Conservation (phyloP, 2,113 vertebrate genomes). For the Odocoileus virginianus region DNA sequence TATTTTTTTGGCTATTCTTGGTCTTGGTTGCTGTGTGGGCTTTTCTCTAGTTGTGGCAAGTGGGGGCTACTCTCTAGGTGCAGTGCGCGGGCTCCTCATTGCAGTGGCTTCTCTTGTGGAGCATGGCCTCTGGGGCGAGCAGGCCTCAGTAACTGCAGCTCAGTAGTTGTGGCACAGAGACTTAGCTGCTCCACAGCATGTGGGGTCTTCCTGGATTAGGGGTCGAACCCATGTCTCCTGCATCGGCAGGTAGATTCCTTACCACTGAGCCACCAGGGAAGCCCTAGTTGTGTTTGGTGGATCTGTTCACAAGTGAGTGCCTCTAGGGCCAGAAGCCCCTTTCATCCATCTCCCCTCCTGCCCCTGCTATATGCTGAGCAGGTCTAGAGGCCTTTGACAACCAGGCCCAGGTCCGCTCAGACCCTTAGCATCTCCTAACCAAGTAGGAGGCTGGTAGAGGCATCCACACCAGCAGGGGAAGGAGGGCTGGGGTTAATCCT, state of each 20-base stretch:
- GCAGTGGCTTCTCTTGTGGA: not conserved
- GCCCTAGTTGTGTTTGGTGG: not conserved
- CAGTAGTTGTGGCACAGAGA: not conserved
- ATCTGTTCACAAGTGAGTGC: not conserved
- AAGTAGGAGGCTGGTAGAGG: not conserved
- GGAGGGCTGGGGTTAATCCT: not conserved
- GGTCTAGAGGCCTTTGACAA: not conserved
- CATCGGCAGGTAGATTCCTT: not conserved
- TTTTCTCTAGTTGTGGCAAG: not conserved
- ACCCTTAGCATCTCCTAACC: not conserved
- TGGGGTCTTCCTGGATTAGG: not conserved
- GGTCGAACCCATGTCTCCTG: not conserved
- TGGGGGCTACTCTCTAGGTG: not conserved
- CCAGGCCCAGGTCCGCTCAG: not conserved
- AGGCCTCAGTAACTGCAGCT: not conserved
- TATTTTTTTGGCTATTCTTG: not conserved
- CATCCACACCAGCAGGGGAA: not conserved
- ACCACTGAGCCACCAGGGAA: not conserved
- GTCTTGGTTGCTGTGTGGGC: not conserved
- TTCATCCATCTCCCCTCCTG: not conserved
- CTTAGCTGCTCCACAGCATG: not conserved
- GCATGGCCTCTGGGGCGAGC: not conserved
- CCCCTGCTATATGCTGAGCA: not conserved
- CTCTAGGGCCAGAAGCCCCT: not conserved
- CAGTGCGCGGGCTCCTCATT: rapidly evolving